Evolutionary conservation across 2,888 invertebrate genomes (phyloP).

Genomic region (Cheilosia variabilis): DNA sequence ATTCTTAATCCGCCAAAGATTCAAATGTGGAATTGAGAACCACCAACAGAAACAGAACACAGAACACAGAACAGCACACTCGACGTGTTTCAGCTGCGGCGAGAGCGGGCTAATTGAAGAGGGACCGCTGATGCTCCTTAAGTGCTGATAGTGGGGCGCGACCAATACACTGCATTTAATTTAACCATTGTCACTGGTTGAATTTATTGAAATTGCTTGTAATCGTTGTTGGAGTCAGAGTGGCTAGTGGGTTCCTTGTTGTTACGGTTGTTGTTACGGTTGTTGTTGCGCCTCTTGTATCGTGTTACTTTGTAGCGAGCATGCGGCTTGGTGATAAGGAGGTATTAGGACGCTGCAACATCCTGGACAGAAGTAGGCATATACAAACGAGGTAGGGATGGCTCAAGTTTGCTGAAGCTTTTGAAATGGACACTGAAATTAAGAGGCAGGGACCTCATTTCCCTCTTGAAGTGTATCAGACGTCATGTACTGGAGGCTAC

Average conservation of each 20-base stretch:
- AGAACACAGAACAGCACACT: slow-evolving; percentile 2
- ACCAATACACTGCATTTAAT: slow-evolving; percentile 67
- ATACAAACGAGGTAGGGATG: too few species aligned
- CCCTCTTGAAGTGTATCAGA: too few species aligned
- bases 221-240: slow-evolving; percentile 42
- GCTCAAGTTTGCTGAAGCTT: background rate
- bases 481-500: too few species aligned
- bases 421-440: too few species aligned
- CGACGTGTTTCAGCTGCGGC: background rate
- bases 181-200: slow-evolving; percentile 72
- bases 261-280: slow-evolving; percentile 34
- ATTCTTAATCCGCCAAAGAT: slow-evolving; percentile 50
- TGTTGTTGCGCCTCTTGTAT: slow-evolving; percentile 34
- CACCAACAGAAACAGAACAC: slow-evolving; percentile 5
- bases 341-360: too few species aligned
- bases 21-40: slow-evolving; percentile 32
- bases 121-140: slow-evolving; percentile 17
- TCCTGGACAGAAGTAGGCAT: too few species aligned
- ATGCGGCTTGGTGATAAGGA: background rate
- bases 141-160: slow-evolving; percentile 69
- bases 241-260: slow-evolving; percentile 37
- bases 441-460: too few species aligned
- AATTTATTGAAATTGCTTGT: slow-evolving; percentile 74
- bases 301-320: slow-evolving; percentile 10
- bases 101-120: slow-evolving; percentile 49